Conservation (phyloP, 2,888 invertebrate genomes). For the Ichneumoninae sp. region DNA sequence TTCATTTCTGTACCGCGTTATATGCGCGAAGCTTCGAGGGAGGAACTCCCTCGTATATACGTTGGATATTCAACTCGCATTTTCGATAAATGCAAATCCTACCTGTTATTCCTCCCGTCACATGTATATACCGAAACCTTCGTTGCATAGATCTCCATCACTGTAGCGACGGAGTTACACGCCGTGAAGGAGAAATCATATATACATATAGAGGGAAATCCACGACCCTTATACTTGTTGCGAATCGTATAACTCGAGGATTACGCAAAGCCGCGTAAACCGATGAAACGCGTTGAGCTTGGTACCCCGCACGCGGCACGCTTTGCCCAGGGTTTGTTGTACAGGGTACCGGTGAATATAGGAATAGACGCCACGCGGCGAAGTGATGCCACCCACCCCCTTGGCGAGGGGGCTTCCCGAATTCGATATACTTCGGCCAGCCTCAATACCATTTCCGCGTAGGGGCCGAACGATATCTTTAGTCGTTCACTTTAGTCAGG, state of each 20-base stretch:
- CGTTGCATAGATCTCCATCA: constrained; percentile 58
- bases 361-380: constrained; percentile 25
- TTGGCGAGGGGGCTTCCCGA: constrained; percentile 3
- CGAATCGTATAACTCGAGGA: constrained; percentile 66
- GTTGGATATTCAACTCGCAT: constrained; percentile 45
- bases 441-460: constrained; percentile 21
- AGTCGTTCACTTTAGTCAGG: constrained; percentile 17
- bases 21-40: constrained; percentile 15
- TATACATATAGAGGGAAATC: constrained; percentile 35
- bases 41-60: constrained; percentile 12
- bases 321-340: constrained; percentile 34
- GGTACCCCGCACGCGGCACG: constrained; percentile 36
- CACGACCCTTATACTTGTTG: constrained; percentile 67
- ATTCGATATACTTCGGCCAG: constrained; percentile 43
- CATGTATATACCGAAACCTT: constrained; percentile 53
- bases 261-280: constrained; percentile 67
- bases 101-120: constrained; percentile 56
- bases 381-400: constrained; percentile 21
- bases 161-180: constrained; percentile 33
- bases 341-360: constrained; percentile 6
- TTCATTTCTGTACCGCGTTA: constrained; percentile 48
- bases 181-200: constrained; percentile 39
- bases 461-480: constrained; percentile 16
- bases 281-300: constrained; percentile 63
- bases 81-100: constrained; percentile 65